Base-by-base conservation (phyloP, 2,888 invertebrate species). In the Malthinus flaveolus region DNA sequence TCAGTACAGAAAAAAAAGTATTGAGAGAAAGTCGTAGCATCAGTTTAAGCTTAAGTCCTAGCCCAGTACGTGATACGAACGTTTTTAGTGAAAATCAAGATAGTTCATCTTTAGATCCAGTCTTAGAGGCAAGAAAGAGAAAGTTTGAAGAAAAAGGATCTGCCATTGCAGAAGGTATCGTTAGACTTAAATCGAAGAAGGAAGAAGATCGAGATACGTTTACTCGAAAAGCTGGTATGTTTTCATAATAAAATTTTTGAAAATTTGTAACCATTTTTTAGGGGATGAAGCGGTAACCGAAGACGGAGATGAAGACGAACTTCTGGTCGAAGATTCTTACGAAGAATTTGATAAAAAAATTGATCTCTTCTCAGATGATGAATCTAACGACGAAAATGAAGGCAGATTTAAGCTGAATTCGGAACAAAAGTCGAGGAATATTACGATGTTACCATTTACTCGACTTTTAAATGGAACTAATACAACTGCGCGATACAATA, bases 101-200 rank as follows among this genome's bases (percentile, higher is more conserved):
- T 11, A 57, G 59, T 5, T 57, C 66, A 46, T 49, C 53, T 7
- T 12, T 71, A 39, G 81, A 83, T 71, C 80, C 82, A 0, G 69
- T 83, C 32, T 69, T 84, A 45, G 83, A 82, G 63, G 83, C 84
- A 0, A 73, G 84, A 12, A 78, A 78, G 56, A 75, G 73, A 36
- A 84, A 84, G 66, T 84, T 84, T 69, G 82, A 84, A 69, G 74
- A 76, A 4, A 79, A 77, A 23, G 79, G 79, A 57, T 78, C 82
- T 32, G 79, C 79, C 62, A 75, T 77, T 10, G 72, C 78, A 34
- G 79, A 78, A 63, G 82, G 81, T 1, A 81, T 83, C 60, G 83
- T 83, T 48, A 76, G 81, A 36, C 77, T 84, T 35, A 76, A 71
- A 63, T 69, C 71, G 11, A 70, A 73, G 66, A 46, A 8, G 23